A percentile compares a stretch with the other conserved stretches of the same genome.
These are phyloP conservation scores for Sylvilagus bachmani DNA, from an alignment of 2,113 vertebrate genomes.

Conservation along the genomic window DNA sequence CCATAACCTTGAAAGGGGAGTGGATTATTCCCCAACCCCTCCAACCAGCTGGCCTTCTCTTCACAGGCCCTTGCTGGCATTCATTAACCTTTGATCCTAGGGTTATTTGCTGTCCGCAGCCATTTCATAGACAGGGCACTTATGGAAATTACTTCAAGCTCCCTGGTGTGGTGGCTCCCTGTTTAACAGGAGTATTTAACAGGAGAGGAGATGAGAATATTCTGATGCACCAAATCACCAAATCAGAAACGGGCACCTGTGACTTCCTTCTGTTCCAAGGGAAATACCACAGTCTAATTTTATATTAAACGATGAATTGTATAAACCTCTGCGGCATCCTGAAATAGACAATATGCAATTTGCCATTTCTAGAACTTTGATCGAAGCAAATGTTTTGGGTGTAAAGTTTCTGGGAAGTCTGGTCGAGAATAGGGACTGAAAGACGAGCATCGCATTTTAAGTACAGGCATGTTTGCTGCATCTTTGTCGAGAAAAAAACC, in stretches of 20 bases:
- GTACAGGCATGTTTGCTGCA: background rate
- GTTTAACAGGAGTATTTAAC: background rate
- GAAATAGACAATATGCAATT: background rate
- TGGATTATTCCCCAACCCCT: background rate
- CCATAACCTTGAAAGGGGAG: background rate
- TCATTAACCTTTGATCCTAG: background rate
- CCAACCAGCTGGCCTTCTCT: background rate
- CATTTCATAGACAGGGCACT: background rate
- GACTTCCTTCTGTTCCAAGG: background rate
- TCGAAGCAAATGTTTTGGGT: background rate
- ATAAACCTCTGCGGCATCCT: background rate
- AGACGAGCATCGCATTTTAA: background rate
- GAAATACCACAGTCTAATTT: background rate
- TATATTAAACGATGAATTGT: background rate
- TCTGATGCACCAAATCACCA: background rate
- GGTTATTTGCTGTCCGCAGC: constrained; percentile 11
- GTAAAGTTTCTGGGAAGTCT: background rate
- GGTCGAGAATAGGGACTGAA: background rate
- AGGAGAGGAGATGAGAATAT: background rate
- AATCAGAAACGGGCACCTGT: background rate
- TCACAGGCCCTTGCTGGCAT: background rate
- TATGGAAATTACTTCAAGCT: background rate
- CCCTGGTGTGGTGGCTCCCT: background rate
- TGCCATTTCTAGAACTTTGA: background rate
- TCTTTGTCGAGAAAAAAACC: background rate